Evolutionary conservation across 2,113 vertebrate genomes (phyloP).

Genomic region (Peromyscus maniculatus): DNA sequence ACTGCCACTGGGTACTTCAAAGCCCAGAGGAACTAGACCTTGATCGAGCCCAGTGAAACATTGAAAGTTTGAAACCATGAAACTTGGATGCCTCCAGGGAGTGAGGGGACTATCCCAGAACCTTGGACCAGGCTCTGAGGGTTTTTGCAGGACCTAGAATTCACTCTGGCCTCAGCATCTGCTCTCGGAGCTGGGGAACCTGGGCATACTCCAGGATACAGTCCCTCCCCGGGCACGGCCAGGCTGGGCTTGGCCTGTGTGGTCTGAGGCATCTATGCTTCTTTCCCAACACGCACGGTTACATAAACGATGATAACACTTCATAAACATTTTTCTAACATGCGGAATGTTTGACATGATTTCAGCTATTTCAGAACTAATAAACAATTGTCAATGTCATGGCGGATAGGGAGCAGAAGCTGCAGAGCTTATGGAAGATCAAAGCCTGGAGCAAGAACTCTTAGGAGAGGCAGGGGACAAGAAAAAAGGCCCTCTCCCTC

Average conservation of each 20-base stretch:
- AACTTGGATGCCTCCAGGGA: background rate
- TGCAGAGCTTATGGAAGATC: constrained; percentile 91
- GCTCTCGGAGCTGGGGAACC: background rate
- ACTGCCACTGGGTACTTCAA: rapidly evolving
- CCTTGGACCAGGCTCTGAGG: rapidly evolving
- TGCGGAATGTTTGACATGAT: constrained; percentile 91
- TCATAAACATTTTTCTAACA: constrained; percentile 92
- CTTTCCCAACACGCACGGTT: constrained; percentile 87
- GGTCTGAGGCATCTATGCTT: constrained; percentile 88
- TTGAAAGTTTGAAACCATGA: background rate
- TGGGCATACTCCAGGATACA: background rate
- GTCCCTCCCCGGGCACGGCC: background rate
- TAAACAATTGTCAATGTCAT: constrained; percentile 95
- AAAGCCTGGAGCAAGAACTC: constrained; percentile 89
- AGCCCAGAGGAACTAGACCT: background rate
- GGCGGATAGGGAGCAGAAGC: constrained; percentile 92
- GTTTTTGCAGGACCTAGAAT: background rate
- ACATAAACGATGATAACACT: constrained; percentile 92
- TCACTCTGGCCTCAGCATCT: background rate
- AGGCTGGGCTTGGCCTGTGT: constrained; percentile 88
- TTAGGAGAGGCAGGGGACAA: background rate
- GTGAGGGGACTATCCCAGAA: background rate
- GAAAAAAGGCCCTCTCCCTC: background rate
- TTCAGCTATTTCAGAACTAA: constrained; percentile 94
- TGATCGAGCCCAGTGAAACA: background rate